Percentiles rank a stretch among this genome's conserved stretches.
Evolutionary conservation across 2,113 vertebrate species (phyloP).

Genomic region (Mystacornis crossleyi): DNA sequence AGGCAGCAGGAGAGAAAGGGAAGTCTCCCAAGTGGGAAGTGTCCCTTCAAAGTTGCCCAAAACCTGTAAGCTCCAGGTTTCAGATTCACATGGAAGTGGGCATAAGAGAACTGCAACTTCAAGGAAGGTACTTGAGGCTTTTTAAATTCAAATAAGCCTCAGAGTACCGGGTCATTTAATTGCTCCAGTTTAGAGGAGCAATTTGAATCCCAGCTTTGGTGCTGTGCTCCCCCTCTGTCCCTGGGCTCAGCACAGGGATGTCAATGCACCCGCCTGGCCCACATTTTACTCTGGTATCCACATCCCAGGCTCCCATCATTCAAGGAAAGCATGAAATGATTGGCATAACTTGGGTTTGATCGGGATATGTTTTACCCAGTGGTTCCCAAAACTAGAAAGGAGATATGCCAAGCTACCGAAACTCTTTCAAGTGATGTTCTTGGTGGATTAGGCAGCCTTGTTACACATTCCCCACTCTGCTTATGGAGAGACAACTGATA

Average conservation of each 20-base stretch:
- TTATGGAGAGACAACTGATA: neutral
- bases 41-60: neutral
- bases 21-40: neutral
- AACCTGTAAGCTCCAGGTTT: neutral
- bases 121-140: neutral
- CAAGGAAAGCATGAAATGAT: neutral
- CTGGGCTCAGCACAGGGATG: neutral
- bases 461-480: neutral
- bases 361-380: neutral
- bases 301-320: neutral
- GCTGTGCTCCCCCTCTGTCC: neutral
- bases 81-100: neutral
- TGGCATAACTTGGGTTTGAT: neutral
- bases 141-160: neutral
- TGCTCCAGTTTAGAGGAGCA: neutral
- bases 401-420: neutral
- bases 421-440: neutral
- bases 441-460: neutral
- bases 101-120: neutral
- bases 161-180: neutral
- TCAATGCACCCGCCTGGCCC: fast-evolving
- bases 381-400: neutral
- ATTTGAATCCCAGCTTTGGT: neutral
- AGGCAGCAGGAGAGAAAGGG: neutral
- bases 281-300: neutral